phyloP scores from a whole-genome alignment of 2,113 vertebrate species.

The Polypterus senegalus region DNA sequence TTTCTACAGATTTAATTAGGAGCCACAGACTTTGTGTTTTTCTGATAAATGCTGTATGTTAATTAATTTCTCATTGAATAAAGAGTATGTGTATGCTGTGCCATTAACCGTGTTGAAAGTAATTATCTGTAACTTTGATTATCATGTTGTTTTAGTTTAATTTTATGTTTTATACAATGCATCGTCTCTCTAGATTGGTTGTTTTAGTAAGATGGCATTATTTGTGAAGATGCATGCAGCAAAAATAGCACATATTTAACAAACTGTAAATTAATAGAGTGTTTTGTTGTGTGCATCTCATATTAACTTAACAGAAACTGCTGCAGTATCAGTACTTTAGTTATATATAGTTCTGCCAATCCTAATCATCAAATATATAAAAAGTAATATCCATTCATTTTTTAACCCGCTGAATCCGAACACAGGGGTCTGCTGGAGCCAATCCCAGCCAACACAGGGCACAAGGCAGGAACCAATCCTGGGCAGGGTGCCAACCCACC shows the following conservation, averaged over 20 bases:
- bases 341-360: too few species aligned
- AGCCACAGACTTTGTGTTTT: conserved; percentile 1
- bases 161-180: conserved; percentile 1
- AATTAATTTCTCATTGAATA: conserved; percentile 2
- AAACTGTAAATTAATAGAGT: conserved; percentile 5
- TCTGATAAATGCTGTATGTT: conserved; percentile 3
- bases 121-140: conserved; percentile 13
- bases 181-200: not conserved
- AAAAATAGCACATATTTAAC: conserved; percentile 6
- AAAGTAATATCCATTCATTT: too few species aligned
- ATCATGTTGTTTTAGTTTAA: conserved; percentile 3
- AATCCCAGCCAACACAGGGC: too few species aligned
- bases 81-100: conserved; percentile 8
- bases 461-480: too few species aligned
- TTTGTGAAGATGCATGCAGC: not conserved
- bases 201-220: not conserved
- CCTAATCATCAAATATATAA: too few species aligned
- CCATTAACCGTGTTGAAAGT: conserved; percentile 6
- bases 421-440: too few species aligned
- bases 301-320: too few species aligned
- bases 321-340: too few species aligned
- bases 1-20: not conserved
- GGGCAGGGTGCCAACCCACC: too few species aligned
- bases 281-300: not conserved
- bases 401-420: too few species aligned